A percentile compares a stretch with the other conserved stretches of the same genome.
Conservation (phyloP, 2,113 vertebrate genomes). For the Pholis gunnellus region DNA sequence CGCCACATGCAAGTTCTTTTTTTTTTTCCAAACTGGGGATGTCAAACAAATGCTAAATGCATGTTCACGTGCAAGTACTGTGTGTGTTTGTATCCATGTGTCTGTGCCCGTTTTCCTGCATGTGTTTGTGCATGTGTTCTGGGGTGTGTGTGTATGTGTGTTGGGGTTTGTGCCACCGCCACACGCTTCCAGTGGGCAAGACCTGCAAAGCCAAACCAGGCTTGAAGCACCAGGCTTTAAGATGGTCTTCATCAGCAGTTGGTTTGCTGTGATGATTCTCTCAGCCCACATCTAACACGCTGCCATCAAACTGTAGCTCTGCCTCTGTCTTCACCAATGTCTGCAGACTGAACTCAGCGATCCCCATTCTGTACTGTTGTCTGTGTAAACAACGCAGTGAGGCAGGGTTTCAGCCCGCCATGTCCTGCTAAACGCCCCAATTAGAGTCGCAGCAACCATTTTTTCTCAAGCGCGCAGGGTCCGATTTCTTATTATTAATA, state of each 20-base stretch:
- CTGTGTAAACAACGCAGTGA: slow-evolving; percentile 27
- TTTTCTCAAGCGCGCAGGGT: not conserved
- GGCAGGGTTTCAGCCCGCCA: slow-evolving; percentile 7
- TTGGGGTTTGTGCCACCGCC: not conserved
- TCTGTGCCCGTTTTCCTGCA: not conserved
- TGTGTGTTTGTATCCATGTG: slow-evolving; percentile 7
- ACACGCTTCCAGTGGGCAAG: slow-evolving; percentile 22
- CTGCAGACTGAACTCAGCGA: slow-evolving; percentile 1
- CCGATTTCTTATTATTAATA: slow-evolving; percentile 28
- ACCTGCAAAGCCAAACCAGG: slow-evolving; percentile 39
- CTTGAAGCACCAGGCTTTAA: slow-evolving; percentile 26
- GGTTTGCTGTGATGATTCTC: slow-evolving; percentile 38
- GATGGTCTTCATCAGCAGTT: slow-evolving; percentile 12
- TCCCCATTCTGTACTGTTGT: slow-evolving; percentile 1
- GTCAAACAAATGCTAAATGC: slow-evolving; percentile 29
- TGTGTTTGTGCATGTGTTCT: not conserved
- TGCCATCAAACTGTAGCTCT: slow-evolving; percentile 14
- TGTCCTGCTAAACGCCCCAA: slow-evolving; percentile 44
- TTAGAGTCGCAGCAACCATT: slow-evolving; percentile 20
- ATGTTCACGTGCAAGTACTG: slow-evolving; percentile 22
- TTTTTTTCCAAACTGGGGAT: slow-evolving; percentile 13
- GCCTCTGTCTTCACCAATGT: slow-evolving; percentile 6
- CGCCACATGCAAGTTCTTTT: slow-evolving; percentile 4
- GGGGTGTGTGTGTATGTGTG: not conserved
- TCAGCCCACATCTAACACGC: slow-evolving; percentile 33